Conservation (phyloP, 2,113 vertebrate genomes). For the Brienomyrus longianalis region DNA sequence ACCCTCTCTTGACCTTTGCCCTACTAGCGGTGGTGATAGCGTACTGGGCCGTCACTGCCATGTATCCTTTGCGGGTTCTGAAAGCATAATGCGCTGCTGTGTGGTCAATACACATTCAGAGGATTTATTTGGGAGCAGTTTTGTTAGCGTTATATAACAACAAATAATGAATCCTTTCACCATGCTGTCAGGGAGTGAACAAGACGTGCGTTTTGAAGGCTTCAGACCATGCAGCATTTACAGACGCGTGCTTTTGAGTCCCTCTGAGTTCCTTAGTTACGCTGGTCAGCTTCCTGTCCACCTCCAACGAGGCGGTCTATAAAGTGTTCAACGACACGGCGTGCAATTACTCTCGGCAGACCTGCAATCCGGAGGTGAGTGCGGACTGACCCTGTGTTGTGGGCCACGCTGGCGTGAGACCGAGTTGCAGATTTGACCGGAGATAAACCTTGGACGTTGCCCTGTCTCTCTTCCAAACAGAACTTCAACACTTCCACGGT, state of each 20-base stretch:
- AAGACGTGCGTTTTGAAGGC: neutral
- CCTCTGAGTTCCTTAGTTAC: conserved; percentile 51
- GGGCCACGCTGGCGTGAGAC: neutral
- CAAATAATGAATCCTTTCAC: neutral
- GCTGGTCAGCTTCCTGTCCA: conserved; percentile 77
- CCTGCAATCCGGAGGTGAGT: conserved; percentile 74
- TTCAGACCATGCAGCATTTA: neutral
- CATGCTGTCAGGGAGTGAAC: neutral
- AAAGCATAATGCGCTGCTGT: neutral
- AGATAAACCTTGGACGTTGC: neutral
- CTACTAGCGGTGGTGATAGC: conserved; percentile 81
- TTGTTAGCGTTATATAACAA: too few species aligned
- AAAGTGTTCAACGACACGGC: conserved; percentile 70
- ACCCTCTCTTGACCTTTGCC: conserved; percentile 82
- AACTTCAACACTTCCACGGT: conserved; percentile 57
- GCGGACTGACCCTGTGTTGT: neutral
- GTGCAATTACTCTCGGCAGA: conserved; percentile 57
- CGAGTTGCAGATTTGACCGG: neutral
- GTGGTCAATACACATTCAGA: neutral
- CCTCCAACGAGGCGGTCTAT: conserved; percentile 80
- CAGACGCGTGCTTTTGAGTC: neutral
- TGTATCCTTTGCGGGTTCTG: conserved; percentile 72
- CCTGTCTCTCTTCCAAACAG: neutral
- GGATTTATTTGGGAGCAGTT: neutral
- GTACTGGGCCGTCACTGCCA: conserved; percentile 87